A percentile compares a stretch with the other conserved stretches of the same genome.
phyloP scores from a whole-genome alignment of 2,888 invertebrate genomes.

The Tridacna crocea region DNA sequence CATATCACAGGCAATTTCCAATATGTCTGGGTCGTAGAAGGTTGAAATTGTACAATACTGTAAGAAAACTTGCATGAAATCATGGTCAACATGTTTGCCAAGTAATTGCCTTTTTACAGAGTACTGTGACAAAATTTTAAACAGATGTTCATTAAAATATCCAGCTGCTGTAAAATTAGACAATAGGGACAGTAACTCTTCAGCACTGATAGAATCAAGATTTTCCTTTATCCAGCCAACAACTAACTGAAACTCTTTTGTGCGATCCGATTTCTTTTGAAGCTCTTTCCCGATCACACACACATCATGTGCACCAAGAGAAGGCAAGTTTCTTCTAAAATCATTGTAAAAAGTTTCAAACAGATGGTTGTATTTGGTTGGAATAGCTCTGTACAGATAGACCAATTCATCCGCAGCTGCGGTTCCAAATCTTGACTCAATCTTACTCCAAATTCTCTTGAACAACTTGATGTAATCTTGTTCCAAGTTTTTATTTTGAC shows the following conservation, averaged over 20 bases:
- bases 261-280: not conserved
- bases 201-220: not conserved
- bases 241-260: conserved; percentile 7
- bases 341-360: not conserved
- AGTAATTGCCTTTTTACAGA: not conserved
- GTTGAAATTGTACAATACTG: conserved; percentile 6
- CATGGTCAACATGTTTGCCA: not conserved
- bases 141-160: conserved; percentile 4
- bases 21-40: conserved; percentile 3
- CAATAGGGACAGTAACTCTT: not conserved
- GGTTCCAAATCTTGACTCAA: not conserved
- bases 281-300: conserved; percentile 14
- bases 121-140: conserved; percentile 5
- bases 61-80: not conserved
- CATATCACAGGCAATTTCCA: conserved; percentile 17
- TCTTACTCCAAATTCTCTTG: conserved; percentile 1
- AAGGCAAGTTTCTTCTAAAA: not conserved
- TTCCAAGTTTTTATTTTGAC: not conserved
- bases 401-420: not conserved
- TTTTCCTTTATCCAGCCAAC: conserved; percentile 9
- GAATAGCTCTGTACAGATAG: not conserved
- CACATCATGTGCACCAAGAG: not conserved
- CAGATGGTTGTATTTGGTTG: not conserved
- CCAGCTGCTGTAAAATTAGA: not conserved
- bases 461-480: not conserved